These are phyloP conservation scores for Ooceraea biroi DNA, from an alignment of 1,140 invertebrate genomes.

Conservation along the genomic window DNA sequence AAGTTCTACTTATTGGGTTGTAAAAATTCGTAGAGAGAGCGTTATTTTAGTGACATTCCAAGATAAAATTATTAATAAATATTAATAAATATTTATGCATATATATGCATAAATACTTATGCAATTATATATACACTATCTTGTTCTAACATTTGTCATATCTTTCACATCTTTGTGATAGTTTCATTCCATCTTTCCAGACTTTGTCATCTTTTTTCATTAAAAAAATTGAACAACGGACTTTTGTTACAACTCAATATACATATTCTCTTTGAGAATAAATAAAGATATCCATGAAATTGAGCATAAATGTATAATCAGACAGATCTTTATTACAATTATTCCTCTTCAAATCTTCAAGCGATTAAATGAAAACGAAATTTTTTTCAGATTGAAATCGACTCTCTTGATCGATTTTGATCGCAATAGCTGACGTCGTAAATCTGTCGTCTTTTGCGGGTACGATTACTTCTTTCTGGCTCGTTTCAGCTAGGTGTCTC, in stretches of 20 bases:
- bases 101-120: no score
- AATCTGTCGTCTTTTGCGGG: constrained; percentile 74
- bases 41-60: no score
- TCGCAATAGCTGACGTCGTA: constrained; percentile 68
- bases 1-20: not conserved
- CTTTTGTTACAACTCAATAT: no score
- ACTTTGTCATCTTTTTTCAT: no score
- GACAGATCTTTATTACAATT: constrained; percentile 41
- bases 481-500: constrained; percentile 38
- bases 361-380: not conserved
- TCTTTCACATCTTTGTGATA: no score
- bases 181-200: no score
- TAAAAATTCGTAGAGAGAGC: no score
- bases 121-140: no score
- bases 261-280: not conserved
- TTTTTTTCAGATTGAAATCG: constrained; percentile 21
- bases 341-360: constrained; percentile 16
- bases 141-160: no score
- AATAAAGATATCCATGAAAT: constrained; percentile 31
- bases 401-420: constrained; percentile 25
- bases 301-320: constrained; percentile 16
- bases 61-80: no score
- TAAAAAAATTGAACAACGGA: no score
- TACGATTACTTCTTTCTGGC: constrained; percentile 76
- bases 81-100: no score